Evolutionary conservation across 2,888 invertebrate species (phyloP), one percentile per base, ranked within the genome.

Genomic region (Dryobota labecula): DNA sequence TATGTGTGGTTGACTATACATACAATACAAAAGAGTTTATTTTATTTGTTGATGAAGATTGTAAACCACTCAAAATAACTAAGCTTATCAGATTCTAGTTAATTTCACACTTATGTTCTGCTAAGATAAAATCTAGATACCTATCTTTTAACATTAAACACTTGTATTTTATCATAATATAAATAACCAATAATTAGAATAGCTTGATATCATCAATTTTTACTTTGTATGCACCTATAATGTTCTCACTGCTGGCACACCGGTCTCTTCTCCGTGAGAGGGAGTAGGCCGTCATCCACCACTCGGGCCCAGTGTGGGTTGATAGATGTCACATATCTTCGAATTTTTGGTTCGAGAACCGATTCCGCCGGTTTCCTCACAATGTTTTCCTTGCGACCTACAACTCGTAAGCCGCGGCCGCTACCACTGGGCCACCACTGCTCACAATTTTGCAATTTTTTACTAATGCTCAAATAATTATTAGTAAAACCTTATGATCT

Each of bases 71-170:
- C 20, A 27, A 51, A 53, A 38, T 53, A 51, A 47, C 27, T 45
- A 27, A n/a, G 7, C 6, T 70, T 36, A 77, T 81, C 78, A 61
- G 51, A 47, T 51, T 54, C 33, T 61, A 60, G 41, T 61, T 43
- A 61, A 81, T 64, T 53, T n/a, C 6, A 41, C 45, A 64, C n/a
- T 64, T 60, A 63, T 30, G 41, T 69, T 27, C 41, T 27, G 11
- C 38, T 45, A 8, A 0, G 49, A 78, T 76, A 70, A n/a, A 38
- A 65, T 81, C 71, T 61, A 49, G 78, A 70, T 70, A 15, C 13
- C 13, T 51, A 76, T 78, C 70, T 54, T 30, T 53, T 61, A 53
- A 47, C 27, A 45, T n/a, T 24, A 45, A 43, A 51, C 18, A 54
- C 4, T 64, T 47, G 1, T 24, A 18, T 61, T 43, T 57, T 56